Percentiles rank a stretch among this genome's conserved stretches.
phyloP scores from a whole-genome alignment of 2,113 vertebrate genomes.

The Gavialis gangeticus region DNA sequence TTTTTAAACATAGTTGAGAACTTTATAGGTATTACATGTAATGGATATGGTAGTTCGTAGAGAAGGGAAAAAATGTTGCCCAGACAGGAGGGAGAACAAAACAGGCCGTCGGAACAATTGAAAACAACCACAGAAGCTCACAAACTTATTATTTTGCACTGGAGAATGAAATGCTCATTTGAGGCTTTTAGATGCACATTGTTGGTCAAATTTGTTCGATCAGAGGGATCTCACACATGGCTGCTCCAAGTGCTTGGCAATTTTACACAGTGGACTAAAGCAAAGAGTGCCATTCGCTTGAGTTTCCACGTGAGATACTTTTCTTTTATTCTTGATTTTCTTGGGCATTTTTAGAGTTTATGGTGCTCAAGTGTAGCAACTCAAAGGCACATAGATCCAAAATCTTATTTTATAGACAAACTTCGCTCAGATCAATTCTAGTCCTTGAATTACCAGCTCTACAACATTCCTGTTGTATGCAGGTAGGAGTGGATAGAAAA shows the following conservation, averaged over 20 bases:
- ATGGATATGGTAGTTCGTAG: not conserved
- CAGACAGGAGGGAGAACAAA: not conserved
- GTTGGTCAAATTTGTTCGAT: not conserved
- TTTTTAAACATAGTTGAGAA: not conserved
- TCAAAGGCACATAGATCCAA: not conserved
- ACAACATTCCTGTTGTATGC: not conserved
- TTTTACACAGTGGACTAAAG: not conserved
- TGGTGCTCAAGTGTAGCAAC: not conserved
- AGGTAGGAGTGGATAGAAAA: not conserved
- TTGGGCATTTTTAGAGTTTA: not conserved
- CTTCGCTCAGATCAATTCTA: not conserved
- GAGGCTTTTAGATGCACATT: not conserved
- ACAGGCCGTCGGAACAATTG: not conserved
- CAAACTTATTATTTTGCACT: not conserved
- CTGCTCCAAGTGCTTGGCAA: not conserved
- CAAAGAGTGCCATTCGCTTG: not conserved
- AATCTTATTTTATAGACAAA: not conserved
- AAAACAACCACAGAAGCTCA: not conserved
- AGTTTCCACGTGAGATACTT: not conserved
- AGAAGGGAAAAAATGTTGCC: not conserved
- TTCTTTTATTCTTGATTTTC: not conserved
- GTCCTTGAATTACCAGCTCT: not conserved
- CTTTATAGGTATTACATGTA: not conserved
- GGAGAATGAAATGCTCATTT: not conserved
- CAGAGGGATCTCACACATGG: too few relatives aligned